Percentiles rank a stretch among this genome's conserved stretches.
Evolutionary conservation across 2,888 invertebrate species (phyloP).

Genomic region (Frankliniella fusca): DNA sequence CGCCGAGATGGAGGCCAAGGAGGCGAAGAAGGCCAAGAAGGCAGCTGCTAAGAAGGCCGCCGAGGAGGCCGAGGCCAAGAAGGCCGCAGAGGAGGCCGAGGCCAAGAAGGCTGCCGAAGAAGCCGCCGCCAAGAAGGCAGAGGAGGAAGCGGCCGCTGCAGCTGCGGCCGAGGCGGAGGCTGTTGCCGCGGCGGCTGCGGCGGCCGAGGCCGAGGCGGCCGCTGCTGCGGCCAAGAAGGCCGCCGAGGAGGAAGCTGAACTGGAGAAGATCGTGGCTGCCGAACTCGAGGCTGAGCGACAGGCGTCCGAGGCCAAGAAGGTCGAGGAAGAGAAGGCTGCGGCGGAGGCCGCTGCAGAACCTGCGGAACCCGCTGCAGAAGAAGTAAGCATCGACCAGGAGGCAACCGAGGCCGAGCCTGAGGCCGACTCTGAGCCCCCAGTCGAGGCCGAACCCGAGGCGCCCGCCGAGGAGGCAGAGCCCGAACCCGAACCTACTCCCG

Average conservation of each 20-base stretch:
- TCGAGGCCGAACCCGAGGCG: slow-evolving; percentile 33
- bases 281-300: slow-evolving; percentile 44
- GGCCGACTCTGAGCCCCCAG: slow-evolving; percentile 34
- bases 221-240: slow-evolving; percentile 51
- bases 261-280: slow-evolving; percentile 42
- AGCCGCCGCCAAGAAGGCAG: slow-evolving; percentile 57
- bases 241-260: slow-evolving; percentile 38
- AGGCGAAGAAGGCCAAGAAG: slow-evolving; percentile 45
- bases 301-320: slow-evolving; percentile 37
- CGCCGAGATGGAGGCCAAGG: slow-evolving; percentile 55
- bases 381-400: slow-evolving; percentile 20
- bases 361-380: slow-evolving; percentile 32
- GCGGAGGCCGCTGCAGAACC: slow-evolving; percentile 40
- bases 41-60: slow-evolving; percentile 53
- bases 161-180: slow-evolving; percentile 53
- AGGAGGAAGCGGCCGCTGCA: slow-evolving; percentile 52
- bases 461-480: slow-evolving; percentile 27
- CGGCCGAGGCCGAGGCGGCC: slow-evolving; percentile 57
- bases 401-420: slow-evolving; percentile 33
- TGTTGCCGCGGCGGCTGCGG: slow-evolving; percentile 41
- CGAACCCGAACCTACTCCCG: slow-evolving; percentile 32
- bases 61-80: slow-evolving; percentile 60
- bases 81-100: slow-evolving; percentile 64
- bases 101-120: slow-evolving; percentile 49
- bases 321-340: slow-evolving; percentile 34